Evolutionary conservation across 2,113 vertebrate species (phyloP).

Genomic region (Beaufortia kweichowensis): DNA sequence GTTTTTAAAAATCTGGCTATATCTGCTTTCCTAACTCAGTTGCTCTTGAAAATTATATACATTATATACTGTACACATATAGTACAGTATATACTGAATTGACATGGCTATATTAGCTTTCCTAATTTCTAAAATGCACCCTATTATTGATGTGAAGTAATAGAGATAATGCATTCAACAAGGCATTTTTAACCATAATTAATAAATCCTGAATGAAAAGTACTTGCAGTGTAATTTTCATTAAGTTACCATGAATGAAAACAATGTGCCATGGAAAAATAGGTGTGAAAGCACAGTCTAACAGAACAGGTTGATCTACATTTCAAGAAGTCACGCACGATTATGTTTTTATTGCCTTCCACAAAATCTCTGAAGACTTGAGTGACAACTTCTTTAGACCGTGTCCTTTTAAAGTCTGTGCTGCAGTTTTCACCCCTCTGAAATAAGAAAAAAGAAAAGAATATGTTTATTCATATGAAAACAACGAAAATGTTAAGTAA

Average conservation of each 20-base stretch:
- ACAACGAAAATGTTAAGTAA: too few relatives aligned
- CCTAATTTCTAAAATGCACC: too few relatives aligned
- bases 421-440: conserved; percentile 93
- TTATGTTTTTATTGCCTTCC: conserved; percentile 79
- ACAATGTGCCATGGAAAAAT: conserved; percentile 10
- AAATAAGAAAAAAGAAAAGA: conserved; percentile 42
- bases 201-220: background rate
- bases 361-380: conserved; percentile 89
- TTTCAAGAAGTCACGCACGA: conserved; percentile 74
- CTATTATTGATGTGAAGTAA: too few relatives aligned
- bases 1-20: background rate
- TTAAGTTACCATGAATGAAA: background rate
- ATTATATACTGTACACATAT: too few relatives aligned
- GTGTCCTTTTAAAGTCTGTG: conserved; percentile 95
- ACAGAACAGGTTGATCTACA: conserved; percentile 22
- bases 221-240: background rate
- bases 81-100: too few relatives aligned
- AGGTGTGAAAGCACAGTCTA: conserved; percentile 36
- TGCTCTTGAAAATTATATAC: background rate
- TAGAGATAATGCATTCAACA: too few relatives aligned
- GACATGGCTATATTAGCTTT: too few relatives aligned
- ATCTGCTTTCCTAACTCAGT: background rate
- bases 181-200: background rate
- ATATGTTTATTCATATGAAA: background rate
- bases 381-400: conserved; percentile 84